Evolutionary conservation across 2,113 vertebrate species (phyloP).

Genomic region (Leptobrachium leishanense): DNA sequence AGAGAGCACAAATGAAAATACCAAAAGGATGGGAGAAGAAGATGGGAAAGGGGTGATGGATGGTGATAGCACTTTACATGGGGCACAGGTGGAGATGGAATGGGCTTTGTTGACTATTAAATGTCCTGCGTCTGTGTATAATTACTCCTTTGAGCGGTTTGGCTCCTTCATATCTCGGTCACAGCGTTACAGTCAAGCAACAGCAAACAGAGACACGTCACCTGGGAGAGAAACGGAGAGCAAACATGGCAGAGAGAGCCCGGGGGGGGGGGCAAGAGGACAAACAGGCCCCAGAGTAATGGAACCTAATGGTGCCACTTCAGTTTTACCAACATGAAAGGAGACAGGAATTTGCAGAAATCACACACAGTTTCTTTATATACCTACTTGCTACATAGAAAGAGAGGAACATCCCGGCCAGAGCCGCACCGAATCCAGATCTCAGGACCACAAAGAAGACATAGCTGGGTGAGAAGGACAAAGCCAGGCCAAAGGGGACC

Average conservation of each 20-base stretch:
- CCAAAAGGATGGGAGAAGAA: too few species aligned
- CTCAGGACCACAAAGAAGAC: slow-evolving; percentile 68
- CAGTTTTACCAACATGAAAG: too few species aligned
- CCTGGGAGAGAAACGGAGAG: slow-evolving; percentile 3
- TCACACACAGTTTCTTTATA: background rate
- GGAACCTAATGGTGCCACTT: too few species aligned
- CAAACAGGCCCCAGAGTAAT: background rate
- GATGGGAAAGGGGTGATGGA: too few species aligned
- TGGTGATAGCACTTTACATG: too few species aligned
- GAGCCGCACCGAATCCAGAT: slow-evolving; percentile 67
- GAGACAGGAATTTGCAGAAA: too few species aligned
- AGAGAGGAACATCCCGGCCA: slow-evolving; percentile 78
- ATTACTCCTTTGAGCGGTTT: too few species aligned
- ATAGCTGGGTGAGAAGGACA: slow-evolving; percentile 69
- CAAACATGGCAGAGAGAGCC: slow-evolving; percentile 21
- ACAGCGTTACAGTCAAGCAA: slow-evolving; percentile 3
- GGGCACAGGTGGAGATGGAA: too few species aligned
- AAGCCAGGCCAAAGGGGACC: slow-evolving; percentile 64
- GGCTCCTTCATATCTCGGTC: slow-evolving; percentile 12
- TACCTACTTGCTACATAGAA: slow-evolving; percentile 75
- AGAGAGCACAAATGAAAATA: too few species aligned
- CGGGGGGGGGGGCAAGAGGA: slow-evolving; percentile 7
- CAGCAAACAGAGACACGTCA: slow-evolving; percentile 20
- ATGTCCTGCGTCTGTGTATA: background rate
- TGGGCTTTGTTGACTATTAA: too few species aligned